Evolutionary conservation across 1,140 invertebrate species (phyloP).

Genomic region (Doryteuthis pealeii): DNA sequence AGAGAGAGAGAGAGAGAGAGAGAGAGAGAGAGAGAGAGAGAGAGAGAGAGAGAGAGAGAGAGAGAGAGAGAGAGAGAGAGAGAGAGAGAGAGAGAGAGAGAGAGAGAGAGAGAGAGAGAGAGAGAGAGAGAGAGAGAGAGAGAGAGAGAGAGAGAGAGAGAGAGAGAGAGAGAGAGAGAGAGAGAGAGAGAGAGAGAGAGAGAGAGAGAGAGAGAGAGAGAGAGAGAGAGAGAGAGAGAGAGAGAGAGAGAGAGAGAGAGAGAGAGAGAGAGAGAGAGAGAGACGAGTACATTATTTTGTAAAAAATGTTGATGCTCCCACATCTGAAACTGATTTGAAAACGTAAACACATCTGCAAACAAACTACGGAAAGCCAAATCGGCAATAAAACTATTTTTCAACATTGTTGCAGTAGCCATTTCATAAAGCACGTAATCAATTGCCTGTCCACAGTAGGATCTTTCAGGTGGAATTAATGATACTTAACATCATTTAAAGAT

Average conservation of each 20-base stretch:
- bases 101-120: conserved; percentile 9
- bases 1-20: conserved; percentile 9
- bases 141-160: neutral
- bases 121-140: conserved; percentile 3
- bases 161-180: conserved; percentile 4
- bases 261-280: conserved; percentile 3
- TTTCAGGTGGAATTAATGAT: too few relatives aligned
- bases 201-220: neutral
- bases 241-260: neutral
- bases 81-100: neutral
- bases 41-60: neutral
- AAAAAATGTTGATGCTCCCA: too few relatives aligned
- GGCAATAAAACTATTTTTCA: too few relatives aligned
- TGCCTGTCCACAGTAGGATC: too few relatives aligned
- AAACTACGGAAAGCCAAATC: too few relatives aligned
- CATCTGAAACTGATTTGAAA: too few relatives aligned
- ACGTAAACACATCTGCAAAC: too few relatives aligned
- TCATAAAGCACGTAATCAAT: too few relatives aligned
- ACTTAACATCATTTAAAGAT: too few relatives aligned
- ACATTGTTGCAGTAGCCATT: too few relatives aligned
- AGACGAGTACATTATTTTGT: too few relatives aligned
- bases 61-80: neutral
- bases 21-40: too few relatives aligned
- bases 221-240: conserved; percentile 3
- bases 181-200: neutral